Percentiles rank a stretch among this genome's conserved stretches.
Conservation (phyloP, 2,797 vertebrate species). For the Periparus ater region DNA sequence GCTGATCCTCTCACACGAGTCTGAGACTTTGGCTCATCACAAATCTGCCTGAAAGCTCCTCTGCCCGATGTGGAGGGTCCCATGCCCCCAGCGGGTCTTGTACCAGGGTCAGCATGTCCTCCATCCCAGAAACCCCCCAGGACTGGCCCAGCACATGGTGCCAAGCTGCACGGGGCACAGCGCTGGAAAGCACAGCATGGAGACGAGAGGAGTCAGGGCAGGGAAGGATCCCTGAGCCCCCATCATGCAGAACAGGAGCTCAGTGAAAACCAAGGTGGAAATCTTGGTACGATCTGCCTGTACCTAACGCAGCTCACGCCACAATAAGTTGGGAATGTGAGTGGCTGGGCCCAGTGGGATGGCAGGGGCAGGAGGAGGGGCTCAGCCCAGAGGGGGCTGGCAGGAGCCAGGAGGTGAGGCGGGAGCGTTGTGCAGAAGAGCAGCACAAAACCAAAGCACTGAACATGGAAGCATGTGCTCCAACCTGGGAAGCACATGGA, state of each 20-base stretch:
- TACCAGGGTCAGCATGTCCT: background rate
- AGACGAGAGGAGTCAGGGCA: background rate
- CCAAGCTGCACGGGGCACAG: fast-evolving
- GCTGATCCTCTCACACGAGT: fast-evolving
- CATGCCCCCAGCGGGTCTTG: fast-evolving
- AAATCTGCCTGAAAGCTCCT: background rate
- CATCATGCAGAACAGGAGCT: background rate
- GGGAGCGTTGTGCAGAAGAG: no score
- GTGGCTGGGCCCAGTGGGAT: background rate
- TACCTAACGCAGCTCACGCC: background rate
- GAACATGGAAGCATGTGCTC: background rate
- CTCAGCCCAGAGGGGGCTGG: background rate
- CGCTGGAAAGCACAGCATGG: fast-evolving
- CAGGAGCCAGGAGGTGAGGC: background rate
- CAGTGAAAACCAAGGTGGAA: background rate
- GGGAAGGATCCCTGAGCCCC: background rate
- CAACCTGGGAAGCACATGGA: slow-evolving; percentile 13
- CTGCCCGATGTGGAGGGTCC: background rate
- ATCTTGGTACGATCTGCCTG: background rate
- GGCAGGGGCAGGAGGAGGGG: background rate
- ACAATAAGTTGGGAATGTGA: fast-evolving
- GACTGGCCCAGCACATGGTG: fast-evolving
- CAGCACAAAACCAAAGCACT: background rate
- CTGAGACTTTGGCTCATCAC: background rate
- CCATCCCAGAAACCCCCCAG: background rate